Evolutionary conservation across 2,797 vertebrate species (phyloP).

Genomic region (Diglossa cyanea): DNA sequence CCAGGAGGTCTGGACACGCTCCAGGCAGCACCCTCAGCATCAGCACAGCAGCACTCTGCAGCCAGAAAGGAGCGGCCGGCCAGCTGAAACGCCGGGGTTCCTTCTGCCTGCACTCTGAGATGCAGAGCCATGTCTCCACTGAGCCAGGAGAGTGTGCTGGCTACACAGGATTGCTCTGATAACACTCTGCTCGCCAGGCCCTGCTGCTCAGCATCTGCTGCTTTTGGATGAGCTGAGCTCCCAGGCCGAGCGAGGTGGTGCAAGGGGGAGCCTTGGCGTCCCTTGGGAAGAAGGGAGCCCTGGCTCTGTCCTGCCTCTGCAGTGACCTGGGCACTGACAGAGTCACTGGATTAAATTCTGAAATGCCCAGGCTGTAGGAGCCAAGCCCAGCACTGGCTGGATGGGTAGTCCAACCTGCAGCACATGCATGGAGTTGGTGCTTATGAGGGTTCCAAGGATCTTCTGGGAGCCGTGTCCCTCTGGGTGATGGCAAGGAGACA

Average conservation of each 20-base stretch:
- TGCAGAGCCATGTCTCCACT: background rate
- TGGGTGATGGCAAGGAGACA: background rate
- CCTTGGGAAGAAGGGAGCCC: background rate
- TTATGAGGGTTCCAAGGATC: background rate
- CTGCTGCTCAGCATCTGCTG: background rate
- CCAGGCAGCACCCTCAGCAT: background rate
- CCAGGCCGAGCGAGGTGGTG: too few species aligned
- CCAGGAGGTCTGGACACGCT: background rate
- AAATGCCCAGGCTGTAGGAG: background rate
- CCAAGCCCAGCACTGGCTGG: background rate
- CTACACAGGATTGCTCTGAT: background rate
- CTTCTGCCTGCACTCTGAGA: background rate
- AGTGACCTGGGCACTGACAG: background rate
- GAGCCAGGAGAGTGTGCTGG: constrained; percentile 59
- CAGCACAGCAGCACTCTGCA: background rate
- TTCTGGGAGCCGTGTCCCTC: background rate
- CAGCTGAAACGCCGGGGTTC: background rate
- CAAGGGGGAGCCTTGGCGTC: background rate
- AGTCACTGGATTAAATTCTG: background rate
- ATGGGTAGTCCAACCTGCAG: background rate
- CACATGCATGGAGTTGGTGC: accelerated
- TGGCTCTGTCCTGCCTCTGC: background rate
- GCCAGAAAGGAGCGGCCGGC: background rate
- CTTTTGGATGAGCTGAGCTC: background rate
- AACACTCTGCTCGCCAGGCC: background rate